Percentiles rank a stretch among this genome's conserved stretches.
Evolutionary conservation across 2,888 invertebrate species (phyloP).

Genomic region (Kryphioiulus occultus): DNA sequence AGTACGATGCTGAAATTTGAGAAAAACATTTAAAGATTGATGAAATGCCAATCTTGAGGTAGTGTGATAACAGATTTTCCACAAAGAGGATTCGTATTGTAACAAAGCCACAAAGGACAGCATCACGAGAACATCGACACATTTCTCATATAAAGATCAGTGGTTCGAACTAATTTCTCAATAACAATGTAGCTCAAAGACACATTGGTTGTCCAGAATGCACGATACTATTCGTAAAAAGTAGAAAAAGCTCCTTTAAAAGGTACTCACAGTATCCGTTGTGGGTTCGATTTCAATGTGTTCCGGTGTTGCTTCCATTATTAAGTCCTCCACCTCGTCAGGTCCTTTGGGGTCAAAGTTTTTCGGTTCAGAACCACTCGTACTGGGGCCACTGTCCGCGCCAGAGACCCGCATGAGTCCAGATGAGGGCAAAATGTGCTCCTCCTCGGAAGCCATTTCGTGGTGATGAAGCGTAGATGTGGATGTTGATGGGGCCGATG

Average conservation of each 20-base stretch:
- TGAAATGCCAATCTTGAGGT: too few species aligned
- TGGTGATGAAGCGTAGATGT: constrained; percentile 9
- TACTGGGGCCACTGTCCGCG: background rate
- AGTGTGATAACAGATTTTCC: too few species aligned
- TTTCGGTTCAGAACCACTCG: background rate
- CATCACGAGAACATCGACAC: background rate
- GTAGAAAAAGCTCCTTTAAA: background rate
- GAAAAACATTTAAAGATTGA: too few species aligned
- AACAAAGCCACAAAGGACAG: background rate
- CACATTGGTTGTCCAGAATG: constrained; percentile 23
- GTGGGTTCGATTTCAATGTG: constrained; percentile 42
- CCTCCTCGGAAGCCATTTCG: constrained; percentile 35
- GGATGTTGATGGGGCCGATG: background rate
- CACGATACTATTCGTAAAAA: background rate
- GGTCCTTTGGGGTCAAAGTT: constrained; percentile 20
- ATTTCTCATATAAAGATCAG: background rate
- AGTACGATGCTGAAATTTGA: too few species aligned
- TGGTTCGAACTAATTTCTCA: background rate
- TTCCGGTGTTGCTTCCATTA: constrained; percentile 35
- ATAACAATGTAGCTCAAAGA: background rate
- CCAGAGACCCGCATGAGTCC: constrained; percentile 22
- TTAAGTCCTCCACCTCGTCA: constrained; percentile 15
- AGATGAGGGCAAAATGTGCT: constrained; percentile 31
- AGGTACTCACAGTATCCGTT: constrained; percentile 15
- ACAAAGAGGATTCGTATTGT: too few species aligned